Evolutionary conservation across 2,797 vertebrate genomes (phyloP).

Genomic region (Cryptoblepharus egeriae): DNA sequence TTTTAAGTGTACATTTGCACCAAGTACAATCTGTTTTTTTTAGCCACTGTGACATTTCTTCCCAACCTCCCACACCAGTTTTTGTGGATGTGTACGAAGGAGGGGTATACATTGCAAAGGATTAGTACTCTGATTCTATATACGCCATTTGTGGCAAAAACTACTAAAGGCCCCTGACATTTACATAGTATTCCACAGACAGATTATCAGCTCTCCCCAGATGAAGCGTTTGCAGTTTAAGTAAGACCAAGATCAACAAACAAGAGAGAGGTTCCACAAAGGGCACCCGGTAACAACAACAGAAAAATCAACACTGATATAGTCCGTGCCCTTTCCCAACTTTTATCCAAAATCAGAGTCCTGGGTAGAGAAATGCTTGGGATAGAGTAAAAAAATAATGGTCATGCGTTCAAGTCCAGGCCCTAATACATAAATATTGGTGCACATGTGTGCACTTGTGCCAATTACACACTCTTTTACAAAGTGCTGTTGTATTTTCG

Average conservation of each 20-base stretch:
- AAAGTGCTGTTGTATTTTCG: background rate
- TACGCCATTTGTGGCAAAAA: background rate
- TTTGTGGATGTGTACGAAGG: background rate
- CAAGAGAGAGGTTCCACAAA: background rate
- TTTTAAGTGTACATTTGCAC: background rate
- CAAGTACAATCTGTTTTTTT: background rate
- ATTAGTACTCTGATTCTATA: background rate
- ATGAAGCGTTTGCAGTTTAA: background rate
- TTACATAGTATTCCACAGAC: background rate
- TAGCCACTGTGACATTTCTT: background rate
- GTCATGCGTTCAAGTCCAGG: no score
- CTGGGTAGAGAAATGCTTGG: no score
- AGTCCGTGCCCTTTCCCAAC: background rate
- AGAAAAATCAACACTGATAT: background rate
- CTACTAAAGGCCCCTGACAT: background rate
- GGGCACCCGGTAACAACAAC: background rate
- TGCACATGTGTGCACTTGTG: no score
- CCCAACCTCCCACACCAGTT: no score
- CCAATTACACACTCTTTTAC: no score
- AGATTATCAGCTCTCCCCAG: constrained; percentile 1
- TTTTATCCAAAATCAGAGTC: background rate
- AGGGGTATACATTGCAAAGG: background rate
- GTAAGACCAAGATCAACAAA: constrained; percentile 12
- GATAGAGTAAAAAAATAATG: background rate
- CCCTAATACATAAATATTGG: no score